phyloP scores from a whole-genome alignment of 2,113 vertebrate species.

The Hippocampus abdominalis region DNA sequence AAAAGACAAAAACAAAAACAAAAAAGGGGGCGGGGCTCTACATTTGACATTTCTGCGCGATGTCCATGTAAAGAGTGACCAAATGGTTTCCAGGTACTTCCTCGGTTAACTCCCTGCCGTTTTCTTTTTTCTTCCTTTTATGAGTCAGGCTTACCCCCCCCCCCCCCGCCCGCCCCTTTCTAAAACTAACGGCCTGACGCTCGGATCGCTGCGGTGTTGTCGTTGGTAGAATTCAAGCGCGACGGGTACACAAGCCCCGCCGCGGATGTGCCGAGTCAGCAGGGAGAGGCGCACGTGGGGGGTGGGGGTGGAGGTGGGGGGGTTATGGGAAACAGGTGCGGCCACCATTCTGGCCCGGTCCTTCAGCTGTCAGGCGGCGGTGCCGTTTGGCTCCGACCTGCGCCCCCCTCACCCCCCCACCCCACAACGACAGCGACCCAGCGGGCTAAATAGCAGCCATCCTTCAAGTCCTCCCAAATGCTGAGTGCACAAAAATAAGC shows the following conservation, averaged over 20 bases:
- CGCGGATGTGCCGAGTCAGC: slow-evolving; percentile 5
- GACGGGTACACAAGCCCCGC: background rate
- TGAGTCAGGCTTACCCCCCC: too few species aligned
- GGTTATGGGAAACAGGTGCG: slow-evolving; percentile 8
- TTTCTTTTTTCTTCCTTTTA: slow-evolving; percentile 2
- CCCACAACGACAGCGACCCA: background rate
- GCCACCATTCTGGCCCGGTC: background rate
- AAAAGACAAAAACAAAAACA: too few species aligned
- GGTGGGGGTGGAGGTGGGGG: background rate
- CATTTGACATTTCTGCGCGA: background rate
- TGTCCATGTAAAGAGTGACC: background rate
- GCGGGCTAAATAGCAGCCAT: background rate
- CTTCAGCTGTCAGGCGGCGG: slow-evolving; percentile 1
- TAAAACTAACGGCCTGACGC: background rate
- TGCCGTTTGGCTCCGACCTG: background rate
- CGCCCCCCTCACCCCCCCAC: background rate
- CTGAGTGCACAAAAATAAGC: background rate
- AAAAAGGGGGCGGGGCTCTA: background rate
- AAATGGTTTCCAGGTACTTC: slow-evolving; percentile 6
- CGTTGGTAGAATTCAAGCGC: background rate
- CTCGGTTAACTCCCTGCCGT: background rate
- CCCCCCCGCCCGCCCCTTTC: background rate
- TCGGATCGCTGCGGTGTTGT: background rate
- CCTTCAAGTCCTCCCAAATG: background rate
- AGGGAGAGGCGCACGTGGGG: background rate